Conservation (phyloP, 35 echinoderm and acorn worm genomes). For the Diadema setosum region DNA sequence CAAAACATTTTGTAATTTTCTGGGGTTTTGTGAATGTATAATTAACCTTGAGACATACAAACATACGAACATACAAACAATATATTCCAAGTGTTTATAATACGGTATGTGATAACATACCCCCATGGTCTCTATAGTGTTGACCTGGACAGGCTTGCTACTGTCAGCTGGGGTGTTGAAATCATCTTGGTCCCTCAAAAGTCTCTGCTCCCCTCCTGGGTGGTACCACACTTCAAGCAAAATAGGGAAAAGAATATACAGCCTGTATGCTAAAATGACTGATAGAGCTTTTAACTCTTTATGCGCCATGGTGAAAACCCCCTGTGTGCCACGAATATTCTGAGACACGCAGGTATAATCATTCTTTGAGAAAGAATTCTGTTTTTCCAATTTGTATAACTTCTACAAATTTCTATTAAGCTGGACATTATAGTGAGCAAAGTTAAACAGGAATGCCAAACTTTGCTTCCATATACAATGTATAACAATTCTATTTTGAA, state of each 20-base stretch:
- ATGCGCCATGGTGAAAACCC: not conserved
- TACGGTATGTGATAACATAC: too few species aligned
- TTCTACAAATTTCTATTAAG: not conserved
- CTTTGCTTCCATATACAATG: too few species aligned
- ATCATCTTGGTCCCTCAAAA: conserved; percentile 1
- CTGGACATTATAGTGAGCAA: not conserved
- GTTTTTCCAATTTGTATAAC: not conserved
- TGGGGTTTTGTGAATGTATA: too few species aligned
- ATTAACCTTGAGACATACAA: too few species aligned
- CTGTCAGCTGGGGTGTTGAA: not conserved
- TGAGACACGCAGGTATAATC: not conserved
- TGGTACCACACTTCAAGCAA: conserved; percentile 6
- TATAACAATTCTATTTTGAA: too few species aligned
- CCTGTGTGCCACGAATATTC: not conserved
- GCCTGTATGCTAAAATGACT: not conserved
- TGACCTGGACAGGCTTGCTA: not conserved
- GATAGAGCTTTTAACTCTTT: not conserved
- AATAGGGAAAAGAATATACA: not conserved
- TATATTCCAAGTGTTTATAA: too few species aligned
- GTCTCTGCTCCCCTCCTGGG: not conserved
- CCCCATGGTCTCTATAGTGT: not conserved
- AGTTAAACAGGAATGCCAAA: not conserved
- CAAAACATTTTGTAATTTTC: too few species aligned
- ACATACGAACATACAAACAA: too few species aligned
- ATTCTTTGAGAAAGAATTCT: too few species aligned